Evolutionary conservation across 2,888 invertebrate genomes (phyloP), one percentile per base, ranked within the genome.

Genomic region (Xestia xanthographa): DNA sequence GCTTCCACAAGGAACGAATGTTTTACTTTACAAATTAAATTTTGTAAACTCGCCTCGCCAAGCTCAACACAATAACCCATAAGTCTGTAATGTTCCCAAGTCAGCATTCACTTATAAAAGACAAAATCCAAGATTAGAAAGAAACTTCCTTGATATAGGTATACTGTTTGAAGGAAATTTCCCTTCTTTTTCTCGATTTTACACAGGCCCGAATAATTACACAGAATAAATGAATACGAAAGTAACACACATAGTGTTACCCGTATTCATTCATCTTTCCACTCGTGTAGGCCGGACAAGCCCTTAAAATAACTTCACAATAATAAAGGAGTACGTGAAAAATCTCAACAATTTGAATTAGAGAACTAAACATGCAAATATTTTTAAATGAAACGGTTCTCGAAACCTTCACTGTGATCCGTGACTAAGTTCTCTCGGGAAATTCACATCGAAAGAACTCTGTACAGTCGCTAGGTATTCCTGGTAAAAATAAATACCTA

Each of bases 371-470:
- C 60, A 60, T 60, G 58, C 58, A 68, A 56, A 43, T 56, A 69
- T 58, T 75, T 76, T 53, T 74, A 71, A 73, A 73, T 66, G 20
- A 58, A 77, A 71, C 12, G 29, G 48, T 71, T 73, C 67, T 68
- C 38, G 53, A 62, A 77, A 82, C 26, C 53, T 73, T 75, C 50
- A 70, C 75, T 58, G 69, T 75, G 70, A 83, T 77, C 58, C 79
- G 72, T 70, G 70, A 77, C 68, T 75, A 66, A 56, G 53, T 63
- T 80, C 84, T 76, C 80, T 48, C 66, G 84, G 84, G 82, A 87
- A 87, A 87, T 87, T 80, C 73, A 62, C 48, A 69, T 38, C 68
- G 62, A 72, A 70, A 79, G 74, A 83, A 72, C 70, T 67, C 50
- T 12, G 79, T 67, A 26, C 79, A 41, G 63, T 73, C 17, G 53